Percentiles rank a stretch among this genome's conserved stretches.
phyloP scores from a whole-genome alignment of 2,113 vertebrate species.

The Zosterops lateralis region DNA sequence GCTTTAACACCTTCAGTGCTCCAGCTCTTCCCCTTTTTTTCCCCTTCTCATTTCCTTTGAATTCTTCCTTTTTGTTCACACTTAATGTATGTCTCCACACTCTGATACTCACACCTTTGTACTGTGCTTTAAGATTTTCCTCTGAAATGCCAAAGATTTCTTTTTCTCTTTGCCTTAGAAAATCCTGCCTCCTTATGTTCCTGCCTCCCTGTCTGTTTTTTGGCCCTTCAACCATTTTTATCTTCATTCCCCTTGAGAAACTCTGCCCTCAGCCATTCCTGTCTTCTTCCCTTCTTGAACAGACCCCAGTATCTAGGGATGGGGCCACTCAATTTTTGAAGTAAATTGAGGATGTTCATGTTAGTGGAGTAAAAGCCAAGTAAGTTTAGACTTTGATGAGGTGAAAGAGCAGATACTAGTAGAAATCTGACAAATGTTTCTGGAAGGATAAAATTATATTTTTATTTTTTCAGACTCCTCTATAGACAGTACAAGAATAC shows the following conservation, averaged over 20 bases:
- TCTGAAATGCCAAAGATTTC: slow-evolving; percentile 1
- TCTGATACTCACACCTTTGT: not conserved
- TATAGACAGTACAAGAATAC: not conserved
- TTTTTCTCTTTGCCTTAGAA: not conserved
- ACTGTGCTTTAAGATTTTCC: not conserved
- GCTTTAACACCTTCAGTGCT: not conserved
- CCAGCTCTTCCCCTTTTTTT: not conserved
- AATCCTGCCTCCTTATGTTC: not conserved
- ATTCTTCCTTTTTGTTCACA: not conserved
- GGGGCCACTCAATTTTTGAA: not conserved
- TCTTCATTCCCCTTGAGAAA: not conserved
- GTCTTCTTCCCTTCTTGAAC: not conserved
- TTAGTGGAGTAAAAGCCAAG: not conserved
- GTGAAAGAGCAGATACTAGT: not conserved
- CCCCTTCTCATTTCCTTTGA: not conserved
- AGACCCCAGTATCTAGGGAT: not conserved
- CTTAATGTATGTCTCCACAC: not conserved
- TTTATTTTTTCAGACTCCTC: not conserved
- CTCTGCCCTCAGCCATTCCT: not conserved
- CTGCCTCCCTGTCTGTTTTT: not conserved
- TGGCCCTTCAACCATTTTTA: not conserved
- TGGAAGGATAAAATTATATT: not conserved
- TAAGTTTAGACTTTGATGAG: not conserved
- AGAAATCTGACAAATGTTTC: not conserved
- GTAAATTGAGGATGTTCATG: not conserved